Conservation (phyloP, 2,797 vertebrate genomes). For the Masticophis lateralis region DNA sequence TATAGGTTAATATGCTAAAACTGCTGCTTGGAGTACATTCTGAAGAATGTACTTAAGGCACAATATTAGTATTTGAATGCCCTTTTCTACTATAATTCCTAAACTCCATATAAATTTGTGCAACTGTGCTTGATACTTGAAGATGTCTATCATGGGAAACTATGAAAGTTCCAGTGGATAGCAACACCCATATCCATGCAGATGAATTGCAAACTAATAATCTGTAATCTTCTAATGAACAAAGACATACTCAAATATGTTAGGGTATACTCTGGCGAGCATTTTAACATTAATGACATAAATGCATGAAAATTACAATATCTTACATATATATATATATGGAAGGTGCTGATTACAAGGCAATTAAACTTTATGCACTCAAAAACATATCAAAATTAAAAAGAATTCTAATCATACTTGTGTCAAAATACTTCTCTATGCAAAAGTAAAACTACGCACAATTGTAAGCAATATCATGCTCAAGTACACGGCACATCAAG, state of each 20-base stretch:
- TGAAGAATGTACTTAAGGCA: background rate
- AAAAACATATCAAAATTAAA: background rate
- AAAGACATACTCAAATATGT: background rate
- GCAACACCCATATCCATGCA: background rate
- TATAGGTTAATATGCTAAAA: background rate
- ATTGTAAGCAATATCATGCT: background rate
- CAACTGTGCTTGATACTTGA: background rate
- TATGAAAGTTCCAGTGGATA: background rate
- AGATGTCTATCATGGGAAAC: background rate
- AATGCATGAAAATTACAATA: background rate
- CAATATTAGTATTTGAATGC: background rate
- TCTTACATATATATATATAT: background rate
- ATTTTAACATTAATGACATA: background rate
- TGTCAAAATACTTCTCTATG: background rate
- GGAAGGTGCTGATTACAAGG: background rate
- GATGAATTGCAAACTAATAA: background rate
- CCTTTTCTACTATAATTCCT: background rate
- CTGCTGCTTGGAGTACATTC: background rate
- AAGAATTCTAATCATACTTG: background rate
- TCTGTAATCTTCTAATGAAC: background rate
- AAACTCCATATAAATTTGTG: background rate
- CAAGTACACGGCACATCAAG: background rate
- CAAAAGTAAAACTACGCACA: background rate
- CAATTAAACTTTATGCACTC: background rate
- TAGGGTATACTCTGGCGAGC: background rate